A percentile compares a stretch with the other conserved stretches of the same genome.
Conservation (phyloP, 2,888 invertebrate species). For the Oscheius sp. region DNA sequence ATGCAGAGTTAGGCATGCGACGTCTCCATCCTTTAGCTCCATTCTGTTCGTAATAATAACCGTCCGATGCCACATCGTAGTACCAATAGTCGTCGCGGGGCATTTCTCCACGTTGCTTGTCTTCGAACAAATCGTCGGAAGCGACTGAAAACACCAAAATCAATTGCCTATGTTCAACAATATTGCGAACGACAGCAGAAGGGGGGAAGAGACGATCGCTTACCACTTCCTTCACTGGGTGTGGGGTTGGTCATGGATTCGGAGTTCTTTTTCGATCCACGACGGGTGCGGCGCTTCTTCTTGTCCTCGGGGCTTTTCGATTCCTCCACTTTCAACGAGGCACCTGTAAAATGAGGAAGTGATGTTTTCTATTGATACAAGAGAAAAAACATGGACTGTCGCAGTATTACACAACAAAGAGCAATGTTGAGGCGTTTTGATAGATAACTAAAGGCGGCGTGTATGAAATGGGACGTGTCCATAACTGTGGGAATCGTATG, state of each 20-base stretch:
- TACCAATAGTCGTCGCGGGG: conserved; percentile 44
- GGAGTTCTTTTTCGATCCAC: conserved; percentile 24
- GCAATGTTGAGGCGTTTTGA: conserved; percentile 19
- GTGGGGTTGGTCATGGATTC: neutral
- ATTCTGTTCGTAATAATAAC: conserved; percentile 72
- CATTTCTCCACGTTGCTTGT: conserved; percentile 24
- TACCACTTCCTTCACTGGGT: conserved; percentile 36
- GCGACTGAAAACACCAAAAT: conserved; percentile 26
- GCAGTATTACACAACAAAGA: conserved; percentile 25
- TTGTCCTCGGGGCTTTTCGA: conserved; percentile 25
- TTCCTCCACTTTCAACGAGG: conserved; percentile 23
- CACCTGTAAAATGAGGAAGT: conserved; percentile 16
- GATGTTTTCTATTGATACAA: neutral
- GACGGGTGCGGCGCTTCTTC: conserved; percentile 30
- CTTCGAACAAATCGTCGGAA: conserved; percentile 34
- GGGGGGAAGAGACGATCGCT: neutral
- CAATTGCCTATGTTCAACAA: neutral
- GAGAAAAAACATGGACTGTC: conserved; percentile 17
- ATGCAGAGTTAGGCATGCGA: conserved; percentile 53
- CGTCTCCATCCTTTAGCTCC: conserved; percentile 67
- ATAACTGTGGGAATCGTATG: conserved; percentile 16
- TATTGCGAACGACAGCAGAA: neutral
- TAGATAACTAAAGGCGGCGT: conserved; percentile 28
- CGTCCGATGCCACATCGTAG: conserved; percentile 70
- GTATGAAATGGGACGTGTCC: conserved; percentile 1